phyloP scores from a whole-genome alignment of 1,140 invertebrate genomes.

The Musca domestica region DNA sequence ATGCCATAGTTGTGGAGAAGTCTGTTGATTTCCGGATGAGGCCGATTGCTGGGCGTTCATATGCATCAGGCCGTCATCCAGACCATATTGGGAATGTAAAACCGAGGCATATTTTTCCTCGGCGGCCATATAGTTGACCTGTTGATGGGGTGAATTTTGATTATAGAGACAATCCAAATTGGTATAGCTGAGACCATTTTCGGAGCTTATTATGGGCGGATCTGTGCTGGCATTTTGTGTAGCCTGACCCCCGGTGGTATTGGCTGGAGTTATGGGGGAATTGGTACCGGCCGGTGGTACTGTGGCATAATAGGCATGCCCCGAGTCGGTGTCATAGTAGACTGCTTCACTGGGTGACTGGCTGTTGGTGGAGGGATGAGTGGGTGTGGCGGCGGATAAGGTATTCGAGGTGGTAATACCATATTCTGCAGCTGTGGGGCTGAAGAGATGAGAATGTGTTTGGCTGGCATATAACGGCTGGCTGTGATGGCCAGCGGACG shows the following conservation, averaged over 20 bases:
- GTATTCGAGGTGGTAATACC: slow-evolving; percentile 45
- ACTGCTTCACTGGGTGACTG: slow-evolving; percentile 45
- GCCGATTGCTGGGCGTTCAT: slow-evolving; percentile 51
- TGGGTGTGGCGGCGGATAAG: slow-evolving; percentile 31
- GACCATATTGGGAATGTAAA: slow-evolving; percentile 46
- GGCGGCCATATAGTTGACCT: slow-evolving; percentile 25
- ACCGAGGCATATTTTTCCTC: slow-evolving; percentile 49
- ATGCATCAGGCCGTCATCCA: slow-evolving; percentile 30
- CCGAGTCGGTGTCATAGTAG: slow-evolving; percentile 49
- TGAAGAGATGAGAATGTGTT: slow-evolving; percentile 50
- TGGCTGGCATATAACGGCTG: slow-evolving; percentile 35
- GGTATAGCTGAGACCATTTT: slow-evolving; percentile 84
- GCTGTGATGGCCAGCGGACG: not conserved
- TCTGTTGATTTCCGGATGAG: slow-evolving; percentile 50
- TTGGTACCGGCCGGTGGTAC: slow-evolving; percentile 45
- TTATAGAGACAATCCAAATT: slow-evolving; percentile 73
- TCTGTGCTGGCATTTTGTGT: slow-evolving; percentile 45
- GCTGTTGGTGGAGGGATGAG: slow-evolving; percentile 40
- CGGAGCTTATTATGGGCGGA: slow-evolving; percentile 72
- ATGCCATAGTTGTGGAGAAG: slow-evolving; percentile 45
- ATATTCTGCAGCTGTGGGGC: slow-evolving; percentile 52
- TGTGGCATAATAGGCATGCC: slow-evolving; percentile 49
- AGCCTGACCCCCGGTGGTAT: slow-evolving; percentile 39
- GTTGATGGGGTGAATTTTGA: slow-evolving; percentile 25
- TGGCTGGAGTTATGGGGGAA: slow-evolving; percentile 49